phyloP scores from a whole-genome alignment of 2,888 invertebrate genomes.

The Patella caerulea region DNA sequence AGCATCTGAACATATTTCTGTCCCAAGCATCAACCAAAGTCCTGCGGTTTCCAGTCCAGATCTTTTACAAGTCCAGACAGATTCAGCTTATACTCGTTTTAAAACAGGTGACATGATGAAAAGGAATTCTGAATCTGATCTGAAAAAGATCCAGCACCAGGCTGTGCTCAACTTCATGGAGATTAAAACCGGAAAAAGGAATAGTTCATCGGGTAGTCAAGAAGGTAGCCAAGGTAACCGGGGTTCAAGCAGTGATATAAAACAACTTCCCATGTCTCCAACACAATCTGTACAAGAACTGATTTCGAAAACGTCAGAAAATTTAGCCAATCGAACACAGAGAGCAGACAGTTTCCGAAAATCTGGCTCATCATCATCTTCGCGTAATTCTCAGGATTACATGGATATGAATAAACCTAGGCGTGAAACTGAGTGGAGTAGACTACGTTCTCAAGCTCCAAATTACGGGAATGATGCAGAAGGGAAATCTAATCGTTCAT shows the following conservation, averaged over 20 bases:
- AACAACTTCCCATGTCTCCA: slow-evolving; percentile 25
- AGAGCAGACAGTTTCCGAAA: slow-evolving; percentile 56
- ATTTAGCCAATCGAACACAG: slow-evolving; percentile 47
- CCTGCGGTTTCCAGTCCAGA: not conserved
- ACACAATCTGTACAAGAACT: slow-evolving; percentile 38
- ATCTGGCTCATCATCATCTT: slow-evolving; percentile 48
- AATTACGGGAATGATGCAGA: slow-evolving; percentile 30
- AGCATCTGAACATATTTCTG: slow-evolving; percentile 50
- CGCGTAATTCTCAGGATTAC: slow-evolving; percentile 49
- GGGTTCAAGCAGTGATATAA: slow-evolving; percentile 25
- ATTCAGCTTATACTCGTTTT: not conserved
- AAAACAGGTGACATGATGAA: not conserved
- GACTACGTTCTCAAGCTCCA: slow-evolving; percentile 49
- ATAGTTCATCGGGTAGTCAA: slow-evolving; percentile 15
- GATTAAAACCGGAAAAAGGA: slow-evolving; percentile 74
- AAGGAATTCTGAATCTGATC: slow-evolving; percentile 76
- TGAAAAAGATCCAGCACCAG: slow-evolving; percentile 87
- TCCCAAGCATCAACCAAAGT: not conserved
- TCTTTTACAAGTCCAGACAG: not conserved
- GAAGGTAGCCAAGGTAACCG: not conserved
- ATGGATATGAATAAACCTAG: slow-evolving; percentile 54
- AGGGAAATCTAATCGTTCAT: slow-evolving; percentile 35
- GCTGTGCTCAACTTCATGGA: slow-evolving; percentile 86
- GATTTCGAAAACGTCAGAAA: slow-evolving; percentile 40
- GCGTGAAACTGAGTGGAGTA: slow-evolving; percentile 60